Evolutionary conservation across 2,888 invertebrate genomes (phyloP).

Genomic region (Erynnis tages): DNA sequence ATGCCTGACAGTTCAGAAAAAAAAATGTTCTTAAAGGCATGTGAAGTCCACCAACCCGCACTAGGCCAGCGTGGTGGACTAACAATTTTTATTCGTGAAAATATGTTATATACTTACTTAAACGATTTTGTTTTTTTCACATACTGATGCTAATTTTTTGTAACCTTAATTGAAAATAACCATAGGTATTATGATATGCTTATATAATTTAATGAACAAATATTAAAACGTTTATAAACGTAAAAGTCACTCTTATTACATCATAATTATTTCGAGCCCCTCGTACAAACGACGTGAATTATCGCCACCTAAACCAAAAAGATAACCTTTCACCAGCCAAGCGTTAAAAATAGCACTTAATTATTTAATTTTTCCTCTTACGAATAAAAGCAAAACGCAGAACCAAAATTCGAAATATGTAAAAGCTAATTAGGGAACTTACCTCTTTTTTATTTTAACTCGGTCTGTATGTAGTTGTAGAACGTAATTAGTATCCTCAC

Average conservation of each 20-base stretch:
- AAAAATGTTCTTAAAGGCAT: too few species aligned
- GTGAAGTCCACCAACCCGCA: too few species aligned
- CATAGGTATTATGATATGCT: too few species aligned
- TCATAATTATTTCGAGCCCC: slow-evolving; percentile 9
- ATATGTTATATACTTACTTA: too few species aligned
- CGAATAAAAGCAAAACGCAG: slow-evolving; percentile 23
- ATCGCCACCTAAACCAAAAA: slow-evolving; percentile 16
- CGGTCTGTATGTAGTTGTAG: slow-evolving; percentile 32
- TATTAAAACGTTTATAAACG: background rate
- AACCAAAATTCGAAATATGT: slow-evolving; percentile 26
- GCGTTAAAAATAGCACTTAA: slow-evolving; percentile 23
- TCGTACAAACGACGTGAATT: slow-evolving; percentile 12
- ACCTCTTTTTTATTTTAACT: slow-evolving; percentile 24
- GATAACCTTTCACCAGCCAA: slow-evolving; percentile 26
- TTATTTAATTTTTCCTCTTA: slow-evolving; percentile 26
- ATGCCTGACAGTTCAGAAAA: too few species aligned
- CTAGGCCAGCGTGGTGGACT: too few species aligned
- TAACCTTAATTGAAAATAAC: too few species aligned
- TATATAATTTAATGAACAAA: too few species aligned
- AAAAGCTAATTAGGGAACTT: slow-evolving; percentile 26
- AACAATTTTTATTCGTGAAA: too few species aligned
- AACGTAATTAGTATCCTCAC: slow-evolving; percentile 46
- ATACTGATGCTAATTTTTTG: too few species aligned
- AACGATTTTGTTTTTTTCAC: too few species aligned
- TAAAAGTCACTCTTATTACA: slow-evolving; percentile 3